Percentiles rank a stretch among this genome's conserved stretches.
Evolutionary conservation across 2,113 vertebrate species (phyloP).

Genomic region (Podocnemis expansa): DNA sequence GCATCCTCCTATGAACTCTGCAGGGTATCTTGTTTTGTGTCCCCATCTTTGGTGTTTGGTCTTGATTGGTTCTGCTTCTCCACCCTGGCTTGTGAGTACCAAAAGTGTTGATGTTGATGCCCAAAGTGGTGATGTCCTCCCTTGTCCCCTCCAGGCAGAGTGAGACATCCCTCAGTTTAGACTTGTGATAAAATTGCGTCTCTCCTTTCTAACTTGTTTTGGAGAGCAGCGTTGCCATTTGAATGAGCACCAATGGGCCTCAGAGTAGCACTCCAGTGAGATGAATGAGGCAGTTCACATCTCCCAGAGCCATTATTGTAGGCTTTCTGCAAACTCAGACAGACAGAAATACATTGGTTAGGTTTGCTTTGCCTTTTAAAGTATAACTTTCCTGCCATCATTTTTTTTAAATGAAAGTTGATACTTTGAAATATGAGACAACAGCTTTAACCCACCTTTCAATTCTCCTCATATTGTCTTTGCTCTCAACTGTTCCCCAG

Average conservation of each 20-base stretch:
- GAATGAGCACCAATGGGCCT: rapidly evolving
- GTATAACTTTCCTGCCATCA: neutral
- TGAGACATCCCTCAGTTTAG: neutral
- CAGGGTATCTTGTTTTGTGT: neutral
- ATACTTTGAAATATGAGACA: rapidly evolving
- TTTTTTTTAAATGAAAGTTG: neutral
- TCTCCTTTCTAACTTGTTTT: neutral
- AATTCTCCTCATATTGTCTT: rapidly evolving
- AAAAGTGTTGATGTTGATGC: no score
- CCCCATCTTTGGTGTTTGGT: neutral
- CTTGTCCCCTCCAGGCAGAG: neutral
- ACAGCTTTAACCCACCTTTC: neutral
- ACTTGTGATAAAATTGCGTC: neutral
- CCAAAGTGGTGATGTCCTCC: neutral
- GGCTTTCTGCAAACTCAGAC: neutral
- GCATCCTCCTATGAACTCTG: neutral
- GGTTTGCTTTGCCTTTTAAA: rapidly evolving
- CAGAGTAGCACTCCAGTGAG: rapidly evolving
- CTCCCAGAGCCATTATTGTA: rapidly evolving
- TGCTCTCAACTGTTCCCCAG: rapidly evolving
- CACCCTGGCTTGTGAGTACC: neutral
- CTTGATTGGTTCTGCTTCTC: neutral
- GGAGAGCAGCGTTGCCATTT: neutral
- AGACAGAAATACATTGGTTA: rapidly evolving
- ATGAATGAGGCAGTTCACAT: rapidly evolving